phyloP scores from a whole-genome alignment of 92 coral and sea anemone species.

The Phymanthus crucifer region DNA sequence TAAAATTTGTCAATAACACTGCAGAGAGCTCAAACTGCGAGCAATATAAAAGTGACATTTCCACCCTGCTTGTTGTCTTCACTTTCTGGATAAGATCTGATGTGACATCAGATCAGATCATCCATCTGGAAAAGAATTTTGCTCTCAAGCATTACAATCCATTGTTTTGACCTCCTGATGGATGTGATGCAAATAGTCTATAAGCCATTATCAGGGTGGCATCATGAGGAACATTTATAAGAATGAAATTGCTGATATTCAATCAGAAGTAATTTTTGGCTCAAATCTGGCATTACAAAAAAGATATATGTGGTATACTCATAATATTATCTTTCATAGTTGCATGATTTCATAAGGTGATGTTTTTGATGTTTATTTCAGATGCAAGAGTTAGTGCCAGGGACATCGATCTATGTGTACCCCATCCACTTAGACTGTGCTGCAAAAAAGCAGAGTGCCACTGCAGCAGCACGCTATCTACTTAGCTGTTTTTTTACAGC shows the following conservation, averaged over 20 bases:
- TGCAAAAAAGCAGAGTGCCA: constrained; percentile 12
- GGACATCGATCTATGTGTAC: not conserved
- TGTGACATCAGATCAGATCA: not conserved
- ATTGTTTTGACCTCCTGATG: not conserved
- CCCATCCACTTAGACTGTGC: constrained; percentile 8
- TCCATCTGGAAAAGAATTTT: not conserved
- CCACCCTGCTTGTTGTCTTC: constrained; percentile 14
- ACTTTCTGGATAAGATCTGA: not conserved
- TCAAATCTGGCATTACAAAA: not conserved
- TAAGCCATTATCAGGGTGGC: not conserved
- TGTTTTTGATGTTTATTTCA: constrained; percentile 4
- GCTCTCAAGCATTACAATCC: not conserved
- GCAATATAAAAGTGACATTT: not conserved
- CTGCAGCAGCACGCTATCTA: constrained; percentile 17
- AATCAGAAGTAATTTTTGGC: not conserved
- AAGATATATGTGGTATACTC: not conserved
- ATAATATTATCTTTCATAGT: constrained; percentile 6
- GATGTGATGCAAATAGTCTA: not conserved
- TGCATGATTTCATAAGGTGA: not conserved
- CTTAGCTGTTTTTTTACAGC: constrained; percentile 25
- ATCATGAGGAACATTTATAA: not conserved
- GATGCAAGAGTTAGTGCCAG: constrained; percentile 11
- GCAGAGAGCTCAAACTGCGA: not conserved
- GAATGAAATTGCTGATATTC: not conserved
- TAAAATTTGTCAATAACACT: not conserved